Evolutionary conservation across 2,888 invertebrate species (phyloP).

Genomic region (Stramonita haemastoma): DNA sequence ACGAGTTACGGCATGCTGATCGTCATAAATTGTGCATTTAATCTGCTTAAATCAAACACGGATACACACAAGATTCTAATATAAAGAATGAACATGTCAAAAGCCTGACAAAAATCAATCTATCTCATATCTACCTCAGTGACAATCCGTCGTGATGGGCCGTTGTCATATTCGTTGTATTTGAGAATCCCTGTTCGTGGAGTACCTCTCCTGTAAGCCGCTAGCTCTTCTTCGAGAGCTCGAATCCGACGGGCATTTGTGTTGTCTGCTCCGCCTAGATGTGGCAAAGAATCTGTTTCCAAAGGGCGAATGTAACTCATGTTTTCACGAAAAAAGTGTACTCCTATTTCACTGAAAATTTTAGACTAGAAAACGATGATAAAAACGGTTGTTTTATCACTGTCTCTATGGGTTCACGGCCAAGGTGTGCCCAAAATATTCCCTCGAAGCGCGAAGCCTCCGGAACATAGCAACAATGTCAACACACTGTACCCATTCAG

Average conservation of each 20-base stretch:
- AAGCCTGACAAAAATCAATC: background rate
- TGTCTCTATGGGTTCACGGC: constrained; percentile 34
- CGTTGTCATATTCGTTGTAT: constrained; percentile 29
- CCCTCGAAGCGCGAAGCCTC: constrained; percentile 19
- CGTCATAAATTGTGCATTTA: too few relatives aligned
- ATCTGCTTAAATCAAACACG: too few relatives aligned
- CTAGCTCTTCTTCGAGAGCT: constrained; percentile 55
- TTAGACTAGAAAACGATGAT: background rate
- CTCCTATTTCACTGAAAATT: background rate
- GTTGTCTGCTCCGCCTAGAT: constrained; percentile 48
- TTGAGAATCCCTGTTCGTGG: constrained; percentile 29
- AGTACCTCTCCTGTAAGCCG: constrained; percentile 44
- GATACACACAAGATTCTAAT: too few relatives aligned
- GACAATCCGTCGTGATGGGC: constrained; percentile 41
- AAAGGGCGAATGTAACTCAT: constrained; percentile 51
- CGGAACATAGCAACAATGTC: constrained; percentile 55
- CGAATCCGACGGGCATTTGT: constrained; percentile 50
- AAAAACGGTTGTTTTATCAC: constrained; percentile 15
- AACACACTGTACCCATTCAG: constrained; percentile 37
- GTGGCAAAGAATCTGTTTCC: constrained; percentile 51
- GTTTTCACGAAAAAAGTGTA: constrained; percentile 30
- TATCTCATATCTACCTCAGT: constrained; percentile 41
- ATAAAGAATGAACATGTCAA: background rate
- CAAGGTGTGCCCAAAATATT: constrained; percentile 46
- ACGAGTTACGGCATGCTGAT: too few relatives aligned